These are phyloP conservation scores for Brachionus asplanchnoidis DNA, from an alignment of 1,140 invertebrate species.

Conservation along the genomic window DNA sequence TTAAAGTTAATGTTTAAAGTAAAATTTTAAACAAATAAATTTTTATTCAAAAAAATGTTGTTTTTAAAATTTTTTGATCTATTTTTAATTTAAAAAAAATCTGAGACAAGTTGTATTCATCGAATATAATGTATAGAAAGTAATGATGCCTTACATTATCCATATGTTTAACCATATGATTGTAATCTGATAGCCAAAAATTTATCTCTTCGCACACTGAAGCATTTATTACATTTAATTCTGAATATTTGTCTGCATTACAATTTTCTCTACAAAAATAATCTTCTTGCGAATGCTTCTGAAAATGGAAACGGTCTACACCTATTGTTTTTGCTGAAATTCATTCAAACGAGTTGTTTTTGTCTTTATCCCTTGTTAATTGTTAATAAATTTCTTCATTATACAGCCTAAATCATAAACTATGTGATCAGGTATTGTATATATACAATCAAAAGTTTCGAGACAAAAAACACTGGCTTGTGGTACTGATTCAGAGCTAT, in stretches of 20 bases:
- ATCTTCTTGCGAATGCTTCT: not conserved
- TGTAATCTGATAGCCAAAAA: not conserved
- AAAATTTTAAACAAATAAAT: too few species aligned
- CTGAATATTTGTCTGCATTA: not conserved
- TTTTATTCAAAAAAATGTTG: too few species aligned
- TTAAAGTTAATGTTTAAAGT: too few species aligned
- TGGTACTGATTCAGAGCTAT: not conserved
- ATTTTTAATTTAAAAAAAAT: too few species aligned
- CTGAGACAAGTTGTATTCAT: not conserved
- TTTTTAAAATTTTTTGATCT: too few species aligned
- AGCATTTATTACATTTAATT: not conserved
- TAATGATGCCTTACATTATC: not conserved
- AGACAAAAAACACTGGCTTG: not conserved
- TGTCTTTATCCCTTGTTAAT: not conserved
- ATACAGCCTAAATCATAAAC: not conserved
- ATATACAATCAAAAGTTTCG: not conserved
- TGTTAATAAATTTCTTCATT: not conserved
- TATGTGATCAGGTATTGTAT: not conserved
- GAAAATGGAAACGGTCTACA: not conserved
- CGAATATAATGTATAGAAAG: not conserved
- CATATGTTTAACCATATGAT: too few species aligned
- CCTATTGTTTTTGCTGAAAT: not conserved
- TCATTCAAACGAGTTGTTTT: not conserved
- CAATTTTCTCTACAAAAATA: not conserved
- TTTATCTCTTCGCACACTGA: not conserved